A percentile compares a stretch with the other conserved stretches of the same genome.
Conservation (phyloP, 2,888 invertebrate species). For the Meganola albula region DNA sequence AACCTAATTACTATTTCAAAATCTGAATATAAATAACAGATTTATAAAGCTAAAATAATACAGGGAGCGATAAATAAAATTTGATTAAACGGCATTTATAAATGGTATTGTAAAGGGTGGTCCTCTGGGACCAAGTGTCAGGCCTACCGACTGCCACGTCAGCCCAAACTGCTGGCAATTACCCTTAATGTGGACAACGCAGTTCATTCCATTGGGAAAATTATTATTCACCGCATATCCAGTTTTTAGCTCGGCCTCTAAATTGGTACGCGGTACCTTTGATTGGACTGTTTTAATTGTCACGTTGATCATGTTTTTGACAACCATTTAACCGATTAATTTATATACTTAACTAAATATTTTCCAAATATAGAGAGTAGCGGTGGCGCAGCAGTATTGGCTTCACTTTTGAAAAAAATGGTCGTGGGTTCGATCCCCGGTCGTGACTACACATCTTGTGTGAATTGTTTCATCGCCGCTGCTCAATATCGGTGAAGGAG, state of each 20-base stretch:
- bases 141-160: conserved; percentile 66
- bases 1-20: conserved; percentile 26
- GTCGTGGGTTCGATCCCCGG: too few relatives aligned
- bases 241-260: conserved; percentile 60
- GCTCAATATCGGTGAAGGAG: too few relatives aligned
- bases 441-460: too few relatives aligned
- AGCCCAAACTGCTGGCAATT: conserved; percentile 73
- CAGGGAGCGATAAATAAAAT: conserved; percentile 55
- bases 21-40: conserved; percentile 25
- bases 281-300: conserved; percentile 54
- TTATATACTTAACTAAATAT: too few relatives aligned
- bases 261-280: conserved; percentile 57
- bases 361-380: too few relatives aligned
- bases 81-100: conserved; percentile 70
- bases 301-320: conserved; percentile 22
- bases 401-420: too few relatives aligned
- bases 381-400: too few relatives aligned
- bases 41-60: conserved; percentile 30
- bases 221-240: conserved; percentile 72
- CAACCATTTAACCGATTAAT: conserved; percentile 9
- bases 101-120: conserved; percentile 72
- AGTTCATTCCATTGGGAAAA: conserved; percentile 65
- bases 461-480: too few relatives aligned
- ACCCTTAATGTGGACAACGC: conserved; percentile 76
- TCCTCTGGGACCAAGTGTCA: conserved; percentile 65